Base-by-base conservation (phyloP, 1,140 invertebrate species). In the Vollenhovia emeryi region DNA sequence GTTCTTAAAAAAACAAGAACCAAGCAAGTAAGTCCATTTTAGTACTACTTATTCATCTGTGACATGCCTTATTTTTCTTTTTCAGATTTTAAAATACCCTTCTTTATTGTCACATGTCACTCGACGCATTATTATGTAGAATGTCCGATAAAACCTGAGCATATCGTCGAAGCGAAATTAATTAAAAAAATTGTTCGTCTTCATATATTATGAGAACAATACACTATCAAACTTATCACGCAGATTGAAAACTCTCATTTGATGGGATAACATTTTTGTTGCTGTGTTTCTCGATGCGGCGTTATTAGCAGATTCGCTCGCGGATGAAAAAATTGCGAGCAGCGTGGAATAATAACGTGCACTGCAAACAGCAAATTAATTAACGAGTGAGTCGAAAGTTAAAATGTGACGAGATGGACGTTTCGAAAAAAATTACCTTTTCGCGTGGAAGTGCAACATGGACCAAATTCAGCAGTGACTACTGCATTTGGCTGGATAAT, bases 351-450 rank as follows among this genome's bases (percentile, higher is more conserved):
- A 82, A 71, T 50, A 73, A 73, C 50, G 50, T 18, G 62, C 62
- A 55, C 7, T 15, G 64, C 24, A 80, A 71, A 73, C 66, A 57
- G 45, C 36, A 82, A 82, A 82, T 82, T 82, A 82, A 82, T 82
- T 82, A 82, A 82, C 33, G 48, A 33, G 4, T 30, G 64, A 57
- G 66, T 71, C 24, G 27, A 45, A 73, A 79, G 76, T 27, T 79
- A 27, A 79, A 71, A 82, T 60, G 48, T 55, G 48, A 27, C 76
- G 62, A 40, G 36, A 66, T 66, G 75, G 60, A 79, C 68, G 43
- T 45, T 36, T 45, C 27, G 9, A n/a, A 18, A 30, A 80, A 43
- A 30, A 33, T 60, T 74, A 74, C 52, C n/a, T 36, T 76, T n/a
- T 36, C 40, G 43, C 69, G 69, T 18, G 43, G 13, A 24, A n/a